Conservation (phyloP, 2,797 vertebrate species). For the Sebastes cheni region DNA sequence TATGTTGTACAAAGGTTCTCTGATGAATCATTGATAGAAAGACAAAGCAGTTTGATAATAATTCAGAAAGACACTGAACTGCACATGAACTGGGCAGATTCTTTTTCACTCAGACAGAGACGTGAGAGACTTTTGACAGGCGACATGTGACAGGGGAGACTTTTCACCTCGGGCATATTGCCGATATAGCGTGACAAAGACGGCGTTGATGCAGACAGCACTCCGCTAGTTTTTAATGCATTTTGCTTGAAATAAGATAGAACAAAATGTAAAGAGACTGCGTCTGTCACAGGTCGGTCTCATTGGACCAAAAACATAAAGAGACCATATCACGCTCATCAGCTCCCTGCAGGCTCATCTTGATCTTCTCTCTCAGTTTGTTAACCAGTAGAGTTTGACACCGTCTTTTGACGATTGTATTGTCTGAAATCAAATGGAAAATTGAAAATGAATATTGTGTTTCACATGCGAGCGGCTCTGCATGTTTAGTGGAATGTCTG, state of each 20-base stretch:
- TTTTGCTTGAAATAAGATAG: slow-evolving; percentile 31
- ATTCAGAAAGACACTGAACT: slow-evolving; percentile 50
- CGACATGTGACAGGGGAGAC: slow-evolving; percentile 29
- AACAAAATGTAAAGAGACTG: slow-evolving; percentile 45
- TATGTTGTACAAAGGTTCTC: slow-evolving; percentile 11
- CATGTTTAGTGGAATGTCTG: slow-evolving; percentile 26
- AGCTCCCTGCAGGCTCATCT: slow-evolving; percentile 28
- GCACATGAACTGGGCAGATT: slow-evolving; percentile 38
- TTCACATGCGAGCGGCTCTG: slow-evolving; percentile 42
- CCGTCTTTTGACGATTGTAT: slow-evolving; percentile 46
- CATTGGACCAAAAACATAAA: slow-evolving; percentile 50
- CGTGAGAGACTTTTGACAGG: slow-evolving; percentile 36
- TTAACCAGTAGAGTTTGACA: slow-evolving; percentile 43
- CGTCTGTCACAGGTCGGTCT: slow-evolving; percentile 42
- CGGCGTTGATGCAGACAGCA: slow-evolving; percentile 21
- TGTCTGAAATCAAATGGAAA: slow-evolving; percentile 55
- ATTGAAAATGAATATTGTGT: slow-evolving; percentile 61
- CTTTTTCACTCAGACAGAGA: slow-evolving; percentile 16
- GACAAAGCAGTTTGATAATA: slow-evolving; percentile 14
- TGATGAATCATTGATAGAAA: slow-evolving; percentile 40
- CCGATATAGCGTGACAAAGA: slow-evolving; percentile 6
- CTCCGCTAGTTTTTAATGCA: slow-evolving; percentile 24
- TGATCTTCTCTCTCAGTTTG: slow-evolving; percentile 38
- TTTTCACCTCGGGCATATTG: slow-evolving; percentile 18
- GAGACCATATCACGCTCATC: slow-evolving; percentile 27